phyloP scores from a whole-genome alignment of 1,140 invertebrate genomes.

The Dufourea novaeangliae region DNA sequence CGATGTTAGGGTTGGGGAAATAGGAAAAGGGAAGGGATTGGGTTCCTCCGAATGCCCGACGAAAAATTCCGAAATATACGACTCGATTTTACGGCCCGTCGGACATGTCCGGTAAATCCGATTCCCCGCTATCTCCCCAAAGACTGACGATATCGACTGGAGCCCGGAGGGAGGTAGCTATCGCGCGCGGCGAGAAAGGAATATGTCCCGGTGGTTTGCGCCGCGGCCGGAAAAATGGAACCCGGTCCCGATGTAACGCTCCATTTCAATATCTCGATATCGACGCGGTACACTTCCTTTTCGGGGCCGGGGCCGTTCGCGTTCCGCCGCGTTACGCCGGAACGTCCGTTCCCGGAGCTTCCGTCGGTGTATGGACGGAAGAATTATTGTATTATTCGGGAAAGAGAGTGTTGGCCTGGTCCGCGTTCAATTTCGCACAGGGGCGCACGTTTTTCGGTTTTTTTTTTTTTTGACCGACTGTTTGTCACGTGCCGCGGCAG shows the following conservation, averaged over 20 bases:
- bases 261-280: conserved; percentile 52
- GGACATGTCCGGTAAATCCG: conserved; percentile 57
- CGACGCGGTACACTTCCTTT: conserved; percentile 27
- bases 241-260: conserved; percentile 41
- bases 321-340: neutral
- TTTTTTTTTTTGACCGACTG: neutral
- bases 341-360: conserved; percentile 15
- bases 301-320: neutral
- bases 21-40: neutral
- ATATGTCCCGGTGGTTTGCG: conserved; percentile 40
- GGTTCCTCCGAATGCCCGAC: neutral
- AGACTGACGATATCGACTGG: conserved; percentile 57
- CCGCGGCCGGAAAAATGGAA: conserved; percentile 34
- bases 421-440: conserved; percentile 17
- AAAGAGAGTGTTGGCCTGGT: neutral
- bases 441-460: too few relatives aligned
- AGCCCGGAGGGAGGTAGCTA: neutral
- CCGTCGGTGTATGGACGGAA: conserved; percentile 7
- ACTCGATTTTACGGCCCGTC: conserved; percentile 59
- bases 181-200: conserved; percentile 30
- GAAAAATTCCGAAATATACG: conserved; percentile 61
- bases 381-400: conserved; percentile 48
- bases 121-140: conserved; percentile 54
- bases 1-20: neutral
- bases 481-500: neutral